A percentile compares a stretch with the other conserved stretches of the same genome.
phyloP scores from a whole-genome alignment of 2,888 invertebrate genomes.

The Papilio elwesi region DNA sequence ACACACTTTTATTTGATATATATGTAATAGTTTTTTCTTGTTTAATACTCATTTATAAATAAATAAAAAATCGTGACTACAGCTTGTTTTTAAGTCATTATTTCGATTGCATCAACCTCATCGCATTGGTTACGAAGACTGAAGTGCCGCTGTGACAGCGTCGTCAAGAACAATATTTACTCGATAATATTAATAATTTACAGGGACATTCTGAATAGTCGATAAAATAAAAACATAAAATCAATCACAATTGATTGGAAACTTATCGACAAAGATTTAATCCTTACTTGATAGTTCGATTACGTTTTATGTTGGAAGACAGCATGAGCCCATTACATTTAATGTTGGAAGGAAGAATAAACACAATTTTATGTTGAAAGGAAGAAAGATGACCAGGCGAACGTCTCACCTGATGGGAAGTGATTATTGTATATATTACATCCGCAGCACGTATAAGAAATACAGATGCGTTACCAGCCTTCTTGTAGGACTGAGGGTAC shows the following conservation, averaged over 20 bases:
- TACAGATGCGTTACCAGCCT: too few relatives aligned
- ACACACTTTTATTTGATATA: not conserved
- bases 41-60: not conserved
- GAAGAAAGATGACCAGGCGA: too few relatives aligned
- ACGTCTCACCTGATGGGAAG: too few relatives aligned
- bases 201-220: not conserved
- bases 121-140: not conserved
- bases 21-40: not conserved
- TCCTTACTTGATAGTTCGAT: not conserved
- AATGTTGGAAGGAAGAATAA: too few relatives aligned
- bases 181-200: conserved; percentile 24
- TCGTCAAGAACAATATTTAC: conserved; percentile 18
- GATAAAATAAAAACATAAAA: conserved; percentile 6
- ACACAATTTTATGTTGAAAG: too few relatives aligned
- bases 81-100: conserved; percentile 8
- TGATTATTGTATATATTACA: too few relatives aligned
- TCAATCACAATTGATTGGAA: conserved; percentile 1
- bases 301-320: not conserved
- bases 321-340: too few relatives aligned
- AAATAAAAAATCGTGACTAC: not conserved
- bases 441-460: too few relatives aligned
- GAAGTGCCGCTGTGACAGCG: conserved; percentile 5
- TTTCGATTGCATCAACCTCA: conserved; percentile 1
- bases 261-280: not conserved
- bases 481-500: too few relatives aligned